Conservation (phyloP, 2,888 invertebrate genomes). For the Erebia epiphron region DNA sequence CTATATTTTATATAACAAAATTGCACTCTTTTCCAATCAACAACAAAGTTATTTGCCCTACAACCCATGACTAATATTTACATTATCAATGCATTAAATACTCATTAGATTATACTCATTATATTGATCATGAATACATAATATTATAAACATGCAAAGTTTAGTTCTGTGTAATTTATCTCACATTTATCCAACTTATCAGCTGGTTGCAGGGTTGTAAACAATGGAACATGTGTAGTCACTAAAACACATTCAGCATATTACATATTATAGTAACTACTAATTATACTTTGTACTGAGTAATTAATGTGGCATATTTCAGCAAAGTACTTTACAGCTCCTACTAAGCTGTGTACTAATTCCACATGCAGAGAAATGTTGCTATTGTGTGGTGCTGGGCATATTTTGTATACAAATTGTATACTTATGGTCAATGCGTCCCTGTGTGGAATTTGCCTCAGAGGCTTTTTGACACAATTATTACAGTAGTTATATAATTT, state of each 20-base stretch:
- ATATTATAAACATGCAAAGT: constrained; percentile 7
- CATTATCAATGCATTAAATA: constrained; percentile 15
- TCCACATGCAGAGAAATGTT: too few relatives aligned
- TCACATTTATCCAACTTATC: constrained; percentile 7
- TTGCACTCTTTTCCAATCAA: not conserved
- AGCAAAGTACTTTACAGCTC: too few relatives aligned
- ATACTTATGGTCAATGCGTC: too few relatives aligned
- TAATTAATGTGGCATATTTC: too few relatives aligned
- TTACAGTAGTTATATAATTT: too few relatives aligned
- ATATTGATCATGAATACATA: not conserved
- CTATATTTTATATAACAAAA: not conserved
- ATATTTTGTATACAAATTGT: too few relatives aligned
- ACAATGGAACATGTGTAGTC: constrained; percentile 11
- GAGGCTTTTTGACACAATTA: too few relatives aligned
- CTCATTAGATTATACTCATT: constrained; percentile 11
- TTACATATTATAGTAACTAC: too few relatives aligned
- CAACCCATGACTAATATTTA: not conserved
- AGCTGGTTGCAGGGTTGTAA: not conserved
- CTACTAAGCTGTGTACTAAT: too few relatives aligned
- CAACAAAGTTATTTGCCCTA: not conserved
- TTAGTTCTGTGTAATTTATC: constrained; percentile 4
- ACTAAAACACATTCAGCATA: not conserved
- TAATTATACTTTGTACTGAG: too few relatives aligned
- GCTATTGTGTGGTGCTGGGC: too few relatives aligned
- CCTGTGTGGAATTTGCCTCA: too few relatives aligned